These are phyloP conservation scores for Drosophila koepferae DNA, from an alignment of 2,888 invertebrate species.

Conservation along the genomic window DNA sequence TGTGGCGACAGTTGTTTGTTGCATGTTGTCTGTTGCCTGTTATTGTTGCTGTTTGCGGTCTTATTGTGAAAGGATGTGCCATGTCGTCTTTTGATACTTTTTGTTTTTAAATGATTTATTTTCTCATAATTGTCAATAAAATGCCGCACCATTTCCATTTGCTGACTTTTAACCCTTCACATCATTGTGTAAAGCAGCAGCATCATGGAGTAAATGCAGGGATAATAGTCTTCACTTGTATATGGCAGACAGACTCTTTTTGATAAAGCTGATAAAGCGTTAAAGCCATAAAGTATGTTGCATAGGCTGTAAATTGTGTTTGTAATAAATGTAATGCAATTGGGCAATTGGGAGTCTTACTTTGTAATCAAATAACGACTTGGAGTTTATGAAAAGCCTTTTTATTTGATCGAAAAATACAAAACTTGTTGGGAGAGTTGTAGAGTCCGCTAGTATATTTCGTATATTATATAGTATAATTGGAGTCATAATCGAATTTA, in stretches of 20 bases:
- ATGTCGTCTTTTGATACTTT: slow-evolving; percentile 44
- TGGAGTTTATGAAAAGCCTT: not conserved
- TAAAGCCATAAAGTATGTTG: slow-evolving; percentile 8
- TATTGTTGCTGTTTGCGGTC: slow-evolving; percentile 37
- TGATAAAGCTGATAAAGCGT: not conserved
- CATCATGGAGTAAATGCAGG: slow-evolving; percentile 26
- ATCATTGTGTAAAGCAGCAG: slow-evolving; percentile 18
- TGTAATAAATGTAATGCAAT: not conserved
- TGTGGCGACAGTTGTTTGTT: slow-evolving; percentile 52
- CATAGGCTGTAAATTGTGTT: not conserved
- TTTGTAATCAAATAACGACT: not conserved
- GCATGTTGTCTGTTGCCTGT: slow-evolving; percentile 11
- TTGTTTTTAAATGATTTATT: slow-evolving; percentile 52
- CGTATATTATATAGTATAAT: no score
- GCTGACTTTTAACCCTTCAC: slow-evolving; percentile 54
- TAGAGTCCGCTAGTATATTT: no score
- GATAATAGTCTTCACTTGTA: slow-evolving; percentile 26
- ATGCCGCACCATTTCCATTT: slow-evolving; percentile 51
- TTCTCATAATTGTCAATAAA: slow-evolving; percentile 61
- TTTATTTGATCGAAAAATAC: not conserved
- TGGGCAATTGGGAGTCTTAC: not conserved
- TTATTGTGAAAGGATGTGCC: slow-evolving; percentile 49
- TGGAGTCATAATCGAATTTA: no score
- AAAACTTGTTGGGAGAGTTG: not conserved
- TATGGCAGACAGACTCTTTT: slow-evolving; percentile 14